Evolutionary conservation across 2,797 vertebrate species (phyloP), one percentile per base, ranked within the genome.

Genomic region (Poecile montanus): DNA sequence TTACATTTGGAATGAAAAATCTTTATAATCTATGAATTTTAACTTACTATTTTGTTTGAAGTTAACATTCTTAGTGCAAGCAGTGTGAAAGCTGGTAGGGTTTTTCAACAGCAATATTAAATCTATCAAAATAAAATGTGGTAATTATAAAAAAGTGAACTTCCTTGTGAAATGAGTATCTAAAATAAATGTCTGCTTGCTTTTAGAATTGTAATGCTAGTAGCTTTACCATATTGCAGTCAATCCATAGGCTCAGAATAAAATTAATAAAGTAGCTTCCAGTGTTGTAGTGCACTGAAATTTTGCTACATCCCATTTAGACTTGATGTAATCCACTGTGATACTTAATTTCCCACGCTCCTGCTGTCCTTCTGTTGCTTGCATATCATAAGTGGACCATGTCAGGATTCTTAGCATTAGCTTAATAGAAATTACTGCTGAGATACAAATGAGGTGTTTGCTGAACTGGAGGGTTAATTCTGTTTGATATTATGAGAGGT

Each of bases 11-110:
- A 71, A 68, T 25, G 14, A 77, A 74, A 88, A 82, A 63, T 70
- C 19, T 0, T 0, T 62, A 8, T 4, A 71, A 8, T 30, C n/a
- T 23, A 42, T 2, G 1, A 73, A 76, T 77, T 91, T 92, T 87
- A 62, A 66, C 21, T 11, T 89, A 10, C 13, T 66, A 4, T 77
- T 87, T 15, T 85, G 26, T 63, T 92, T 78, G 30, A 86, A 93
- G 20, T 34, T 60, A 68, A 22, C 4, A 38, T 47, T 76, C 60
- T 60, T 4, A 42, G 15, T 66, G 45, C 7, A 78, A 58, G 27
- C 60, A 34, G 7, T 45, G 13, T 60, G 27, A 66, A 75, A 82
- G 15, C 48, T 84, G 13, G 14, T 72, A 48, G 10, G 2, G 62
- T 81, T 75, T 86, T 42, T 34, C 47, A 76, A 38, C 16, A 57